Base-by-base conservation (phyloP, 1,140 invertebrate genomes). In the Aphelinus atriplicis region DNA sequence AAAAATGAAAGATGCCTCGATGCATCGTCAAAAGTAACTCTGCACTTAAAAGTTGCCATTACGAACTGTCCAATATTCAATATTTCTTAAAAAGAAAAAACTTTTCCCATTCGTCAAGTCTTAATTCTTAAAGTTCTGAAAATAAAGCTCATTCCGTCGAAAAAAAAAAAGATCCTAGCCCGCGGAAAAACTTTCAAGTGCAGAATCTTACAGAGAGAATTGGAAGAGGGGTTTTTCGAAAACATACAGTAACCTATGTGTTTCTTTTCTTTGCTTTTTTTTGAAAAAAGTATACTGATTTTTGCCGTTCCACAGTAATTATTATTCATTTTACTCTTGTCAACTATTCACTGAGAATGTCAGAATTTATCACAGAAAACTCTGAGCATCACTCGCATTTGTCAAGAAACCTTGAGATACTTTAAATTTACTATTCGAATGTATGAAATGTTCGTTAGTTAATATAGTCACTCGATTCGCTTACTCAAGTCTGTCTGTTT, bases 291-390 rank as follows among this genome's bases (percentile, higher is more conserved):
- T 71, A 77, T 81, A 82, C 80, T 81, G 82, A 86, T 85, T 83
- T 84, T 85, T 86, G 84, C 85, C 84, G 82, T 85, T 86, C 73
- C 79, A 73, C 57, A 68, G 42, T 58, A 56, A 73, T 65, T 73
- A 73, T 66, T 73, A 70, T 72, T 69, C 51, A 64, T n/a, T 71
- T 69, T 72, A 3, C 3, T 67, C 48, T 62, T 72, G 63, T 9
- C 26, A 56, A 68, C 48, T 66, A 71, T n/a, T 66, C 68, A 64
- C 77, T 63, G 58, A 73, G 77, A 76, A 77, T 74, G 78, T 70
- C 75, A 80, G 76, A 79, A 81, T 78, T 81, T 80, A 63, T 80
- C 78, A 79, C 51, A 78, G 77, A 82, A 80, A 81, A 80, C 71
- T 75, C 78, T 74, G 48, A 64, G 45, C 65, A 72, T 77, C 46